Evolutionary conservation across 30 jellyfish, hydroid and myxozoan genomes (phyloP).

Genomic region (Phacellophora camtschatica): DNA sequence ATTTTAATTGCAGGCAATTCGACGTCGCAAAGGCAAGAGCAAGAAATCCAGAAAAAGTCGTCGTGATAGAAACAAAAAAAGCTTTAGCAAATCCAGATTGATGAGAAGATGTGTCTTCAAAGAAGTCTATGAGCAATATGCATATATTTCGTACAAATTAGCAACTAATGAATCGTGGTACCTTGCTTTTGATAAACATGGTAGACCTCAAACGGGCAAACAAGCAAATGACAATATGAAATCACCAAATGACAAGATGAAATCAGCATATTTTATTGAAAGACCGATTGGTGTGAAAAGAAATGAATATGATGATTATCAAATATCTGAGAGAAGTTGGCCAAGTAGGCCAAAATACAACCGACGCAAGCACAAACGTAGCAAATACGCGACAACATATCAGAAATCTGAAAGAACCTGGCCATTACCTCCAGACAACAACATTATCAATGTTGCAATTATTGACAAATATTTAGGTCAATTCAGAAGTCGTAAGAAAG

Average conservation of each 20-base stretch:
- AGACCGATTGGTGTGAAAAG: constrained; percentile 67
- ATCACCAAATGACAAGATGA: constrained; percentile 3
- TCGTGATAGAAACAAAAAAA: background rate
- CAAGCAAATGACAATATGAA: background rate
- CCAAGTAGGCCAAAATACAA: constrained; percentile 40
- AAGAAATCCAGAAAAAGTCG: constrained; percentile 1
- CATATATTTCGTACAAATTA: constrained; percentile 33
- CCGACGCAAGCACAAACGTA: constrained; percentile 43
- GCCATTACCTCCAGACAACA: constrained; percentile 14
- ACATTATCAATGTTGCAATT: background rate
- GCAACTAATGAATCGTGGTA: constrained; percentile 62
- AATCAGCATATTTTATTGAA: constrained; percentile 34
- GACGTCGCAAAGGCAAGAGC: constrained; percentile 7
- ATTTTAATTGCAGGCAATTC: too few relatives aligned
- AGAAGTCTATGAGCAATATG: constrained; percentile 45
- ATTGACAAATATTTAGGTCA: constrained; percentile 6
- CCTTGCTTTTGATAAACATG: constrained; percentile 51
- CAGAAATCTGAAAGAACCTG: constrained; percentile 48
- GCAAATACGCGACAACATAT: constrained; percentile 7
- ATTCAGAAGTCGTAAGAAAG: constrained; percentile 13
- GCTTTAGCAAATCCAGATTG: constrained; percentile 3
- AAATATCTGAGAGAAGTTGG: constrained; percentile 33
- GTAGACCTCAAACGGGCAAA: constrained; percentile 36
- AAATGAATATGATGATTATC: background rate
- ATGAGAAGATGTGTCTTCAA: constrained; percentile 60